Conservation (phyloP, 2,888 invertebrate species). For the Coenonympha glycerion region DNA sequence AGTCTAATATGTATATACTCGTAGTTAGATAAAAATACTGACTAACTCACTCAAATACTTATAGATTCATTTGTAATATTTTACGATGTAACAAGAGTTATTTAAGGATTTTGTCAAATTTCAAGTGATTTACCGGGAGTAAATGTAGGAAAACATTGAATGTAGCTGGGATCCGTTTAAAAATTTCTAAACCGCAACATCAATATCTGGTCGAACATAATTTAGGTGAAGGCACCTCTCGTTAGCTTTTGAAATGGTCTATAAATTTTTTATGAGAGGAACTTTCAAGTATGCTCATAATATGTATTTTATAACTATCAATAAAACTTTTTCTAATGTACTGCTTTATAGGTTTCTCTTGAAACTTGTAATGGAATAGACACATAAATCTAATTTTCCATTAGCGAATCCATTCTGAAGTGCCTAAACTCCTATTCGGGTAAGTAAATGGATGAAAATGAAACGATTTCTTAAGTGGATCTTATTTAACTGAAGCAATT, state of each 20-base stretch:
- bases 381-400: slow-evolving; percentile 54
- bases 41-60: not conserved
- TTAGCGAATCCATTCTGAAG: slow-evolving; percentile 44
- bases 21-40: not conserved
- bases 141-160: not conserved
- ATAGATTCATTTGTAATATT: not conserved
- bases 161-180: not conserved
- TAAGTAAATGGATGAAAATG: not conserved
- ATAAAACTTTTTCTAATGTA: slow-evolving; percentile 45
- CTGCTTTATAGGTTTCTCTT: slow-evolving; percentile 45
- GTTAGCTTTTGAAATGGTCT: slow-evolving; percentile 19
- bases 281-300: slow-evolving; percentile 36
- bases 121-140: not conserved
- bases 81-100: no score
- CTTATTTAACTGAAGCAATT: no score
- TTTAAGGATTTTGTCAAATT: no score
- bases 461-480: not conserved
- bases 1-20: no score
- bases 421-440: slow-evolving; percentile 7
- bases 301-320: slow-evolving; percentile 34
- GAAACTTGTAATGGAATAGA: slow-evolving; percentile 39
- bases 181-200: not conserved
- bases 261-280: slow-evolving; percentile 18
- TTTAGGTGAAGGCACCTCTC: slow-evolving; percentile 23
- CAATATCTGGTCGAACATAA: slow-evolving; percentile 9